Conservation (phyloP, 1,140 invertebrate species). For the Geopemphigus sp. region DNA sequence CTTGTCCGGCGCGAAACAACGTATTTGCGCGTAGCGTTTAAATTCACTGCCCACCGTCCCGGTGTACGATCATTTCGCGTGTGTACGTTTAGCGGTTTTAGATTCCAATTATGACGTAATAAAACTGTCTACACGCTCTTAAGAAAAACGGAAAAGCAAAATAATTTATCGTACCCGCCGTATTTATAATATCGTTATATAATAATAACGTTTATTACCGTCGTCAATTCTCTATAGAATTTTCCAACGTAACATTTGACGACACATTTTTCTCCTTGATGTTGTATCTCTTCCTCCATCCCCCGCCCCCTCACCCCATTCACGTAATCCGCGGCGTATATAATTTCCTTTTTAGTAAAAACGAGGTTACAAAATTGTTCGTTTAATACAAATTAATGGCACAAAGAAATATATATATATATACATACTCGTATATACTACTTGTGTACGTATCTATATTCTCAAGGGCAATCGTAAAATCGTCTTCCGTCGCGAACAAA, state of each 20-base stretch:
- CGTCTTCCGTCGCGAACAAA: conserved; percentile 1
- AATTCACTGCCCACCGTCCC: neutral
- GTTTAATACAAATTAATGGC: conserved; percentile 20
- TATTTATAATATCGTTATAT: too few relatives aligned
- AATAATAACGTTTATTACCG: too few relatives aligned
- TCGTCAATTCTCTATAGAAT: too few relatives aligned
- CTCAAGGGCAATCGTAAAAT: conserved; percentile 35
- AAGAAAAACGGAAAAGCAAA: too few relatives aligned
- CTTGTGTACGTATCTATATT: neutral
- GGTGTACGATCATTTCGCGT: neutral
- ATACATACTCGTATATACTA: neutral
- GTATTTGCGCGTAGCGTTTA: neutral
- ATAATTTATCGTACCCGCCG: too few relatives aligned
- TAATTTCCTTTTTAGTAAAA: conserved; percentile 40
- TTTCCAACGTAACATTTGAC: too few relatives aligned
- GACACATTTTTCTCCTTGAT: conserved; percentile 4
- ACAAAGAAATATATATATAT: neutral
- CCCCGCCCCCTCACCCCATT: too few relatives aligned
- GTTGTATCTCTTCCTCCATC: neutral
- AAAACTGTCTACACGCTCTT: too few relatives aligned
- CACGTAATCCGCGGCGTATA: too few relatives aligned
- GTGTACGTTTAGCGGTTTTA: too few relatives aligned
- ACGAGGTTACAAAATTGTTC: conserved; percentile 41
- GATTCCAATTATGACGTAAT: too few relatives aligned
- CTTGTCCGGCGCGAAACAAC: too few relatives aligned